These are phyloP conservation scores for Onychomys arenicola DNA, from an alignment of 2,797 vertebrate genomes.

Conservation along the genomic window DNA sequence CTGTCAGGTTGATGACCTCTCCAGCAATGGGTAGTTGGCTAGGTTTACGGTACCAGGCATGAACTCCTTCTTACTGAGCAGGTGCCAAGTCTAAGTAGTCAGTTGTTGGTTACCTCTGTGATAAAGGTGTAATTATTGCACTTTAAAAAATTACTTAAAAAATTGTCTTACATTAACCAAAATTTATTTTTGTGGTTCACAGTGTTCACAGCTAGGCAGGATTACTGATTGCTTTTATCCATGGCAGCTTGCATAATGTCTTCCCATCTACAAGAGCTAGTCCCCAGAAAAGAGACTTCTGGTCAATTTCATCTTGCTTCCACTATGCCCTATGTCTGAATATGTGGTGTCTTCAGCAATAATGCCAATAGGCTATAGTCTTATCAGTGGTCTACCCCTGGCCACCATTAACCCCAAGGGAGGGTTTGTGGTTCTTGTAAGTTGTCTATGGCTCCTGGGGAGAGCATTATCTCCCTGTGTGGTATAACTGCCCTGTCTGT, in stretches of 20 bases:
- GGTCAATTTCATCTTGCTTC: background rate
- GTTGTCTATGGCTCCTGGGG: background rate
- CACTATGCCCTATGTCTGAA: background rate
- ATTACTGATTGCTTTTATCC: background rate
- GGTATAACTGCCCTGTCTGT: background rate
- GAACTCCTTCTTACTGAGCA: background rate
- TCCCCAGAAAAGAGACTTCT: background rate
- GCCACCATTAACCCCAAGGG: background rate
- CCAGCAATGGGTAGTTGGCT: background rate
- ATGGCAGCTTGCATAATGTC: background rate
- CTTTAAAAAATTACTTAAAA: background rate
- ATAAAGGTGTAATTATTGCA: too few species aligned
- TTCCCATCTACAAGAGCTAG: background rate
- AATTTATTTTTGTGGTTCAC: background rate
- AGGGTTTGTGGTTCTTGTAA: background rate
- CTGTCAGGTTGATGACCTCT: background rate
- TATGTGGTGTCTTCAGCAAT: background rate
- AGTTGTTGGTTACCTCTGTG: background rate
- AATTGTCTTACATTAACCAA: background rate
- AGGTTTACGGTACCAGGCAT: background rate
- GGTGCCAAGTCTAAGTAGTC: background rate
- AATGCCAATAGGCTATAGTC: background rate
- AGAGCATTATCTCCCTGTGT: background rate
- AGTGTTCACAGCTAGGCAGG: background rate
- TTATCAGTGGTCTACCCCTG: background rate